Evolutionary conservation across 2,888 invertebrate genomes (phyloP).

Genomic region (Ctena decussata): DNA sequence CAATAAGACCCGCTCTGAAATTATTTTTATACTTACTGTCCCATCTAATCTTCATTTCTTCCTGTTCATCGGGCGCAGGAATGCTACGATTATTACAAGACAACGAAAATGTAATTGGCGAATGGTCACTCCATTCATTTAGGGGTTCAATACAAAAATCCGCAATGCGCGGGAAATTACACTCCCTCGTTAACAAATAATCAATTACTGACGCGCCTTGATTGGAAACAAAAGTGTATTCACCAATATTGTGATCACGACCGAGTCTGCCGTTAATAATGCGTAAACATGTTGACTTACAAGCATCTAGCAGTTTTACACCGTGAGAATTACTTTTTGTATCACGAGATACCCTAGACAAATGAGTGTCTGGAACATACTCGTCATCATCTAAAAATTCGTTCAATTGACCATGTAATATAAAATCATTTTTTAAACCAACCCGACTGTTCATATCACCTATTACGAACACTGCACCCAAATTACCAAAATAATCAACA

Average conservation of each 20-base stretch:
- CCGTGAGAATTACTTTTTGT: neutral
- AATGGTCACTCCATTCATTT: constrained; percentile 8
- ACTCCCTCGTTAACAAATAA: no score
- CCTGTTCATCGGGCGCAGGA: neutral
- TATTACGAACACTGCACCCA: constrained; percentile 25
- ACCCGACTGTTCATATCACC: constrained; percentile 37
- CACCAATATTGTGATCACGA: neutral
- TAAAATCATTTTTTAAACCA: constrained; percentile 24
- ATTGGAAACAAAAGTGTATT: neutral
- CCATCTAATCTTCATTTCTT: neutral
- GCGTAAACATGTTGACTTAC: no score
- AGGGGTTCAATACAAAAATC: no score
- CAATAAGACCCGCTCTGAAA: constrained; percentile 11
- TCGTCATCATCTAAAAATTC: constrained; percentile 4
- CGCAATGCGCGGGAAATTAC: neutral
- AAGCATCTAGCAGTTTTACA: neutral
- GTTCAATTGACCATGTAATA: constrained; percentile 17
- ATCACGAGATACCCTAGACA: no score
- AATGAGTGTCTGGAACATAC: no score
- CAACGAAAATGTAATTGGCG: neutral
- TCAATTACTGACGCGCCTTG: neutral
- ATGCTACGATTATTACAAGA: neutral
- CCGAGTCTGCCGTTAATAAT: no score
- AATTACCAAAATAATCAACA: constrained; percentile 18
- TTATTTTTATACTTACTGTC: neutral